Evolutionary conservation across 1,140 invertebrate genomes (phyloP).

Genomic region (Trachelipus rathkii): DNA sequence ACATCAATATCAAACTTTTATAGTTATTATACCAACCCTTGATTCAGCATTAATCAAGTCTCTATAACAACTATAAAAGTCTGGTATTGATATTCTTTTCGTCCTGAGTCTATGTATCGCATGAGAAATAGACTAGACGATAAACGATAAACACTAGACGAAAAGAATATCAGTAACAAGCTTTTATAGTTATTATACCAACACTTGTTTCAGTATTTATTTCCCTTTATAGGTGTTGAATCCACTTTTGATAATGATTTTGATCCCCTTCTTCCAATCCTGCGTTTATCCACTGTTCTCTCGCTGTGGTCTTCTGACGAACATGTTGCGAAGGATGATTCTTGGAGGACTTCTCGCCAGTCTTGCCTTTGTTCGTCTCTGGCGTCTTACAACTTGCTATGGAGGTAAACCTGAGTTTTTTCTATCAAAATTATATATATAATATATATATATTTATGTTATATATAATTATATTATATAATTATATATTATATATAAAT

Average conservation of each 20-base stretch:
- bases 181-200: background rate
- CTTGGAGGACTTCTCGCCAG: slow-evolving; percentile 78
- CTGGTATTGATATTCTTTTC: no score
- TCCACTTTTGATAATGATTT: slow-evolving; percentile 74
- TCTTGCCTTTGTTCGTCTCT: slow-evolving; percentile 78
- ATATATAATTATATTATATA: background rate
- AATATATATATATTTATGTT: background rate
- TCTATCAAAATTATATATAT: background rate
- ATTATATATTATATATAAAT: no score
- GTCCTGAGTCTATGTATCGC: no score
- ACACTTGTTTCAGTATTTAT: background rate
- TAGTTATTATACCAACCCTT: no score
- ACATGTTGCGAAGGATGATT: slow-evolving; percentile 70
- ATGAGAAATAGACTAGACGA: no score
- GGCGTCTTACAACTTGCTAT: slow-evolving; percentile 75
- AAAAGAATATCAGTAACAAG: no score
- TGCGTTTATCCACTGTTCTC: slow-evolving; percentile 60
- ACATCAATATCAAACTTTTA: no score
- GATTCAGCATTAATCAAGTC: no score
- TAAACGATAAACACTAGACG: background rate
- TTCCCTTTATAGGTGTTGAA: slow-evolving; percentile 58
- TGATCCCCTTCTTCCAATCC: slow-evolving; percentile 82
- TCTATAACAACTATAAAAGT: no score
- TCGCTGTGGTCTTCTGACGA: slow-evolving; percentile 55
- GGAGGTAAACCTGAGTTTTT: slow-evolving; percentile 55